A percentile compares a stretch with the other conserved stretches of the same genome.
These are phyloP conservation scores for Steinernema feltiae DNA, from an alignment of 1,140 invertebrate species.

Conservation along the genomic window DNA sequence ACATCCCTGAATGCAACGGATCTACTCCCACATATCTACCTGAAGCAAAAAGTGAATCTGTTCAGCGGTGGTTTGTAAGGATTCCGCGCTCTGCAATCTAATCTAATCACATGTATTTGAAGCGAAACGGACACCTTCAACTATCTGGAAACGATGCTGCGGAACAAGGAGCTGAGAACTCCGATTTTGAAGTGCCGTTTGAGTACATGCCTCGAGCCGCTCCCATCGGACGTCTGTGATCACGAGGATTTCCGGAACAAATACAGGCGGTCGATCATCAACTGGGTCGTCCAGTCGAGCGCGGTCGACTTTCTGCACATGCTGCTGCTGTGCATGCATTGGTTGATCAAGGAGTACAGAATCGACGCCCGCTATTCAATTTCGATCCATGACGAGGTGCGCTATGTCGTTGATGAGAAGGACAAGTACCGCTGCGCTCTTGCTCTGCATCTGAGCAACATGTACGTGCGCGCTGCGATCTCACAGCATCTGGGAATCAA, in stretches of 20 bases:
- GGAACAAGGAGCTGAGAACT: constrained; percentile 67
- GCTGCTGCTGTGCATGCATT: constrained; percentile 81
- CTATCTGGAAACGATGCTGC: constrained; percentile 79
- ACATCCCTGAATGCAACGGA: neutral
- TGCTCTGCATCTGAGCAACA: constrained; percentile 90
- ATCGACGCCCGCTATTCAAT: constrained; percentile 78
- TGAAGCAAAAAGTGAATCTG: constrained; percentile 14
- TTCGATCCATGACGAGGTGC: constrained; percentile 92
- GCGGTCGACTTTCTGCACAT: constrained; percentile 96
- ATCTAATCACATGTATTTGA: neutral
- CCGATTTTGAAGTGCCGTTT: constrained; percentile 76
- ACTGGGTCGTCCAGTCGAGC: constrained; percentile 78
- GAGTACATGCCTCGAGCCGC: constrained; percentile 75
- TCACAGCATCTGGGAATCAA: constrained; percentile 73
- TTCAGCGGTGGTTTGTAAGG: constrained; percentile 44
- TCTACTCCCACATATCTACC: neutral
- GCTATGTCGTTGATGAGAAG: constrained; percentile 76
- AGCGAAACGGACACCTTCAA: constrained; percentile 97
- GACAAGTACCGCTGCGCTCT: constrained; percentile 79
- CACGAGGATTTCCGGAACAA: constrained; percentile 26
- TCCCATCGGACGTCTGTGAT: constrained; percentile 34
- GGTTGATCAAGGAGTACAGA: constrained; percentile 69
- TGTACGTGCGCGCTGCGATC: constrained; percentile 84
- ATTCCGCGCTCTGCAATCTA: neutral
- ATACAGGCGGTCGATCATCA: constrained; percentile 53